These are phyloP conservation scores for Aurelia sp. DNA, from an alignment of 30 jellyfish, hydroid and myxozoan genomes.

Conservation along the genomic window DNA sequence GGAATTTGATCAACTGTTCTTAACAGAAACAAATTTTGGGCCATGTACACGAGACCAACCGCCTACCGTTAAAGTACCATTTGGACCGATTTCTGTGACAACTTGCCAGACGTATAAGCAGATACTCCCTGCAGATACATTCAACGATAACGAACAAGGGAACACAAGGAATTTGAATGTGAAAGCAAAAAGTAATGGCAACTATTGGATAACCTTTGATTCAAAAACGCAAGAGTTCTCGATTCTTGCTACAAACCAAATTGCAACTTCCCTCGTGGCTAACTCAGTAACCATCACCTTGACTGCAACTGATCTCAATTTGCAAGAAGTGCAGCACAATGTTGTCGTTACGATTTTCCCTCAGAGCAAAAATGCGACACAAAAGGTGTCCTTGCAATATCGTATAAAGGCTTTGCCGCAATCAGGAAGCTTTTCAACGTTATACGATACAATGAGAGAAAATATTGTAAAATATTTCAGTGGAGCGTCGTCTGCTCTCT, in stretches of 20 bases:
- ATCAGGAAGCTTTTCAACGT: slow-evolving; percentile 5
- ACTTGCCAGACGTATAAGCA: slow-evolving; percentile 54
- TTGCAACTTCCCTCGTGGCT: slow-evolving; percentile 40
- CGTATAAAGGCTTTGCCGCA: slow-evolving; percentile 14
- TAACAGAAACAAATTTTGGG: slow-evolving; percentile 61
- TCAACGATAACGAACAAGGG: slow-evolving; percentile 87
- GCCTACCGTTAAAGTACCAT: slow-evolving; percentile 48
- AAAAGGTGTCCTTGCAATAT: slow-evolving; percentile 64
- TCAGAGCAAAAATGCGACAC: slow-evolving; percentile 30
- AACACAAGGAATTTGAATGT: slow-evolving; percentile 71
- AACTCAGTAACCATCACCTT: slow-evolving; percentile 33
- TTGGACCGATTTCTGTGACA: slow-evolving; percentile 77
- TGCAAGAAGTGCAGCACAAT: slow-evolving; percentile 40
- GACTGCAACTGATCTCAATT: slow-evolving; percentile 72
- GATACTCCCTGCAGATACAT: slow-evolving; percentile 75
- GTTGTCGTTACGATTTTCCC: slow-evolving; percentile 26
- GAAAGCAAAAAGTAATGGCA: slow-evolving; percentile 5
- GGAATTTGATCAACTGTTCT: slow-evolving; percentile 50
- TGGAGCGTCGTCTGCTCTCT: slow-evolving; percentile 4
- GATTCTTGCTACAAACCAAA: slow-evolving; percentile 47
- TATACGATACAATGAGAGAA: slow-evolving; percentile 55
- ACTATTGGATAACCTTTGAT: slow-evolving; percentile 74
- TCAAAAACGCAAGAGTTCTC: slow-evolving; percentile 52
- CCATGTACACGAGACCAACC: slow-evolving; percentile 83
- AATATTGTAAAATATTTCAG: slow-evolving; percentile 49